Evolutionary conservation across 2,113 vertebrate species (phyloP), one percentile per base, ranked within the genome.

Genomic region (Tor tambroides): DNA sequence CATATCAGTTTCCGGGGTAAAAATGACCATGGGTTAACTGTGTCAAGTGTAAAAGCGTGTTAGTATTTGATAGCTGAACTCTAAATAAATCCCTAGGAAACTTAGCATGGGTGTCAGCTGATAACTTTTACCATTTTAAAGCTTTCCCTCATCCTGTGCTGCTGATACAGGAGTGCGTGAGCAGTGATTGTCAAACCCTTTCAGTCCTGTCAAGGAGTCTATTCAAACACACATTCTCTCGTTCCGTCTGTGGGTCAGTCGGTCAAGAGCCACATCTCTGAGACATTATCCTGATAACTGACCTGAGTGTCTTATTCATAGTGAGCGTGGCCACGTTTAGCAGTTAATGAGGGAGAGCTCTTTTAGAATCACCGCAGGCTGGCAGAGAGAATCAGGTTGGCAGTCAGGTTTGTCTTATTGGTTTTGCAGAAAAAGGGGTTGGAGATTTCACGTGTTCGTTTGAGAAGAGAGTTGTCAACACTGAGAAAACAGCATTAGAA

Each of bases 291-390:
- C 51, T 35, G 88, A 86, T 84, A 72, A 87, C 8, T 84, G 17
- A 75, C 65, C 30, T 63, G 26, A 41, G 75, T 35, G 76, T 76
- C 54, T 87, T 89, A 85, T 89, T 87, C 82, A 87, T 86, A 84
- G 88, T 54, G 51, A 67, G 84, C 14, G n/a, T 65, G 85, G n/a
- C n/a, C 80, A 86, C 79, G 74, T 84, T 72, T 86, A 84, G 75
- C 79, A 28, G 71, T 61, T 61, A 28, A 61, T 54, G 75, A 89
- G 74, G 19, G 81, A 65, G 43, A 71, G 15, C 43, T 75, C 54
- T 67, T 87, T 84, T 71, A 86, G 75, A 78, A 30, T 41, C 59
- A 26, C 35, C 7, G 54, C 26, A 41, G 43, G 75, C 28, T 49
- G 19, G 10, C 23, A 5, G n/a, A 74, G 59, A 21, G 23, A 80